Percentiles rank a stretch among this genome's conserved stretches.
Evolutionary conservation across 2,797 vertebrate species (phyloP).

Genomic region (Streptopelia turtur): DNA sequence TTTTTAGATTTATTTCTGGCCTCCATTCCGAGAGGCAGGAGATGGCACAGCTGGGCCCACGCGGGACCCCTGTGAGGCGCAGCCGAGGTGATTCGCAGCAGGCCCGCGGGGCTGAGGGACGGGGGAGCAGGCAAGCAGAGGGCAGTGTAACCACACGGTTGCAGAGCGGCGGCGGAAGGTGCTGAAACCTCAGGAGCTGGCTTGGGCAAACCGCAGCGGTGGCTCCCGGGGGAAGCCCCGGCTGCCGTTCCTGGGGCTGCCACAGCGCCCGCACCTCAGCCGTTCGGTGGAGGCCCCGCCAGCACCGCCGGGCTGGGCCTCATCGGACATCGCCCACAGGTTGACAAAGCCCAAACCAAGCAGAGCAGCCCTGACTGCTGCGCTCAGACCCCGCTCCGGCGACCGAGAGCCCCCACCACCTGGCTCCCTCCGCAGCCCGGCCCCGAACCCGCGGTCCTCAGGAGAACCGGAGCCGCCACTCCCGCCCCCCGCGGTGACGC

Average conservation of each 20-base stretch:
- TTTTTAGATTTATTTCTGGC: too few species aligned
- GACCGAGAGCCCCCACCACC: accelerated
- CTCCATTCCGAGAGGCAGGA: neutral
- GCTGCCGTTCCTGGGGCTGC: neutral
- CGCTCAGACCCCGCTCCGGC: accelerated
- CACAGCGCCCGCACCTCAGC: neutral
- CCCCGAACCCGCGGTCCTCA: too few species aligned
- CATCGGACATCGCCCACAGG: accelerated
- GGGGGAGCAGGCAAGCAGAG: conserved; percentile 19
- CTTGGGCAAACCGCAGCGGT: accelerated
- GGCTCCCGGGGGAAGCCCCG: too few species aligned
- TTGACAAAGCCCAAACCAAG: too few species aligned
- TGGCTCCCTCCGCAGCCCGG: too few species aligned
- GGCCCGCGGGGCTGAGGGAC: neutral
- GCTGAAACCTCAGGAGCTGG: too few species aligned
- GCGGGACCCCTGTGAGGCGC: neutral
- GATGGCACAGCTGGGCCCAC: neutral
- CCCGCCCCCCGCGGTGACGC: too few species aligned
- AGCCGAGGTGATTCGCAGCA: neutral
- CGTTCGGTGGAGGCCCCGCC: too few species aligned
- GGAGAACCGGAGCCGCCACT: too few species aligned
- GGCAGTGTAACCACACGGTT: neutral
- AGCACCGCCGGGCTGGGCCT: neutral
- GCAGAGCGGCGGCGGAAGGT: too few species aligned
- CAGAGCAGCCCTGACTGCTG: too few species aligned